Evolutionary conservation across 2,113 vertebrate species (phyloP), one percentile per base, ranked within the genome.

Genomic region (Tragulus kanchil): DNA sequence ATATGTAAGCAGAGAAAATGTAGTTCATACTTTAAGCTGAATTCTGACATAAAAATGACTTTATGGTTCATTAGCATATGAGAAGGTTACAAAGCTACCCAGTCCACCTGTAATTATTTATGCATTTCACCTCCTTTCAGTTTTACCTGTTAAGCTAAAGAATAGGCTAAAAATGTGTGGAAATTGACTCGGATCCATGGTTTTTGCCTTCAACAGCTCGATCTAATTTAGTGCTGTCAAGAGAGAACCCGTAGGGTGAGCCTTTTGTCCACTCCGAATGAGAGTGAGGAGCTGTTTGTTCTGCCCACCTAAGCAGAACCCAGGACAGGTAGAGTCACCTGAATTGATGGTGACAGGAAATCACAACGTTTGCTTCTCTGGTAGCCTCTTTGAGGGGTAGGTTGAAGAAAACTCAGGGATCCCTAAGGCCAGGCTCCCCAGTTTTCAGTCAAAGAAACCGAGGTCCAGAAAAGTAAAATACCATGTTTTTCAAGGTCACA

Each of bases 11-110:
- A 79, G 58, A 92, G 62, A 93, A 95, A 93, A 90, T 54, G 4
- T 56, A 79, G 36, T 50, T 15, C 3, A 2, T 86, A 42, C 17
- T 73, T 88, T 81, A 93, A 84, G 79, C 25, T 84, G 61, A 97
- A 93, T 95, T 93, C 65, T 93, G 81, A 92, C 16, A 78, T 56
- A 31, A 93, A 84, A 95, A 78, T 93, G 45, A 28, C 50, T 54
- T 94, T 90, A 48, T 19, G 45, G 67, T 82, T 7, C 21, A 52
- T 84, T 91, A 90, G 23, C 54, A 21, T 73, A 36, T 50, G 28
- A 26, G 64, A 67, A 95, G 13, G 3, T 81, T 93, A 85, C 64
- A 83, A 67, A 65, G 31, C 17, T 67, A n/a, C 8, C 10, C 23
- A 85, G 16, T 11, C 82, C 50, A 52, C 36, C 36, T 62, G 11